phyloP scores from a whole-genome alignment of 23 tunicate species.

The Aplidium turbinatum region DNA sequence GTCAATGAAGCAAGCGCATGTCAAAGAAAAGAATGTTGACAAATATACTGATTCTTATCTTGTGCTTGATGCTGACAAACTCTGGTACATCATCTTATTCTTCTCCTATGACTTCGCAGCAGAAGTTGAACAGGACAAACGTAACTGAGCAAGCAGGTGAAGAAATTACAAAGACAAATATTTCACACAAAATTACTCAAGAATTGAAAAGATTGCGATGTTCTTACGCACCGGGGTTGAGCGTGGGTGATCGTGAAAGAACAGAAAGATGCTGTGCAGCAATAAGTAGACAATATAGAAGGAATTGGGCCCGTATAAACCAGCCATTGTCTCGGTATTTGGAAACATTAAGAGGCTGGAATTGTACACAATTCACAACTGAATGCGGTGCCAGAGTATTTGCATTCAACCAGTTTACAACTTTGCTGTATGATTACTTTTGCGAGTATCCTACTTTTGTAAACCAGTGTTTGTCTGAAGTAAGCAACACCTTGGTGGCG shows the following conservation, averaged over 20 bases:
- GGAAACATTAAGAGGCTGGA: slow-evolving; percentile 49
- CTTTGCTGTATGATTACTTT: slow-evolving; percentile 48
- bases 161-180: no score
- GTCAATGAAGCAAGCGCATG: no score
- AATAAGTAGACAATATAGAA: slow-evolving; percentile 12
- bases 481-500: background rate
- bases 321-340: slow-evolving; percentile 38
- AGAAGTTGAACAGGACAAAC: no score
- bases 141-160: no score
- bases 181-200: no score
- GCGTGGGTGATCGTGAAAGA: slow-evolving; percentile 25
- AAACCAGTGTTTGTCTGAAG: slow-evolving; percentile 20
- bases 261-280: slow-evolving; percentile 46
- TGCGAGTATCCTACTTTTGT: slow-evolving; percentile 46
- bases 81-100: no score
- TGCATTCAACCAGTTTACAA: slow-evolving; percentile 46
- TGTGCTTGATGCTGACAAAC: no score
- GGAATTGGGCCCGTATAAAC: slow-evolving; percentile 33
- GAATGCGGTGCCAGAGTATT: slow-evolving; percentile 41
- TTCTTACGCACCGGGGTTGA: slow-evolving; percentile 33
- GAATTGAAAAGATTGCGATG: no score
- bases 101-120: no score
- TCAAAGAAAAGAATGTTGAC: no score
- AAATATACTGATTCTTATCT: no score
- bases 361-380: slow-evolving; percentile 42